phyloP scores from a whole-genome alignment of 1,140 invertebrate species.

The Drosophila sechellia region DNA sequence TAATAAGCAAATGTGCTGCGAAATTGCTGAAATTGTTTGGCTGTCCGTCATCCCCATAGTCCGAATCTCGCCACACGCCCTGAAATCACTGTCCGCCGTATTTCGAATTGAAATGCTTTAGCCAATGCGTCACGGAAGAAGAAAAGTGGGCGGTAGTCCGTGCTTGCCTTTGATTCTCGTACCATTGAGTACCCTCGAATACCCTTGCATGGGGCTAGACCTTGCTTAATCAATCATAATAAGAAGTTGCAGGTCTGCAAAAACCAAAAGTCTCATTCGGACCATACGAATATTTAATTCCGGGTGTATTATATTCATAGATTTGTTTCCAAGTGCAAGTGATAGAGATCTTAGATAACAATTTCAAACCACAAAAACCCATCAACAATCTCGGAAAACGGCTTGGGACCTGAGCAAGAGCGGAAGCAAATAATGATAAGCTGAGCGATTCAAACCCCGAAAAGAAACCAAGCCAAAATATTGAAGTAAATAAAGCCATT shows the following conservation, averaged over 20 bases:
- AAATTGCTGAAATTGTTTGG: slow-evolving; percentile 75
- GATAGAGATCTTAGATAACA: background rate
- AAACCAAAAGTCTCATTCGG: too few species aligned
- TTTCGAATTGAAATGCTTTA: slow-evolving; percentile 26
- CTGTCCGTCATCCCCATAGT: slow-evolving; percentile 9
- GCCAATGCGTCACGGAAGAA: slow-evolving; percentile 56
- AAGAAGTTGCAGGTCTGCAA: background rate
- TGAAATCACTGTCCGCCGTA: slow-evolving; percentile 21
- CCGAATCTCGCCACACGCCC: slow-evolving; percentile 42
- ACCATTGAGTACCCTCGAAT: too few species aligned
- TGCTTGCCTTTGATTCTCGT: slow-evolving; percentile 21
- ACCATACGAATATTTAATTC: too few species aligned
- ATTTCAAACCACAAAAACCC: background rate
- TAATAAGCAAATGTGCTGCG: slow-evolving; percentile 82
- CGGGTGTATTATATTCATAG: background rate
- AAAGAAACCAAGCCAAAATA: slow-evolving; percentile 22
- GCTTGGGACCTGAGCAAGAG: slow-evolving; percentile 3
- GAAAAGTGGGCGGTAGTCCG: slow-evolving; percentile 56
- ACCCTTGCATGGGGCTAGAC: too few species aligned
- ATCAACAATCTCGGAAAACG: slow-evolving; percentile 2
- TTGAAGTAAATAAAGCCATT: slow-evolving; percentile 39
- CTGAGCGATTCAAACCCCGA: slow-evolving; percentile 15
- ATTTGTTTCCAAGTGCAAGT: slow-evolving; percentile 1
- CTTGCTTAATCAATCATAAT: too few species aligned
- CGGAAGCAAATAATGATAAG: slow-evolving; percentile 77